Percentiles rank a stretch among this genome's conserved stretches.
Evolutionary conservation across 2,888 invertebrate species (phyloP).

Genomic region (Sminthurinus aureus): DNA sequence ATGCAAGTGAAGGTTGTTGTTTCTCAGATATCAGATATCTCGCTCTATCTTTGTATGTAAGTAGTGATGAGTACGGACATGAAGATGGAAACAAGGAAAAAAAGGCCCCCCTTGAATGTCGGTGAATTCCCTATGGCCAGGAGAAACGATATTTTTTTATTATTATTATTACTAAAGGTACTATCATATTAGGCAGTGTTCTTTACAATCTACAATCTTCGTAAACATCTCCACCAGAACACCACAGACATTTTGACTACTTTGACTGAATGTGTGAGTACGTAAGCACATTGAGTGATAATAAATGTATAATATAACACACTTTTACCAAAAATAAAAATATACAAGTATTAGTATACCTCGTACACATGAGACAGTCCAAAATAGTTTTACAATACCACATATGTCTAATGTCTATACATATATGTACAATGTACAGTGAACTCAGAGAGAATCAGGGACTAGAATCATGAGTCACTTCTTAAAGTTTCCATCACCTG

Average conservation of each 20-base stretch:
- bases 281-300: too few species aligned
- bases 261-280: too few species aligned
- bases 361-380: too few species aligned
- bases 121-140: slow-evolving; percentile 47
- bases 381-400: too few species aligned
- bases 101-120: slow-evolving; percentile 45
- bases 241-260: too few species aligned
- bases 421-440: neutral
- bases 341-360: too few species aligned
- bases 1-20: neutral
- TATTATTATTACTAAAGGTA: slow-evolving; percentile 23
- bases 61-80: neutral
- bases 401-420: neutral
- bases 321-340: too few species aligned
- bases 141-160: slow-evolving; percentile 46
- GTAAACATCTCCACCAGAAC: too few species aligned
- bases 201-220: too few species aligned
- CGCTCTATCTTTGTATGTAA: neutral
- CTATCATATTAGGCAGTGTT: too few species aligned
- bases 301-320: too few species aligned
- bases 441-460: neutral
- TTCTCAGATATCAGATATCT: neutral
- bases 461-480: slow-evolving; percentile 19
- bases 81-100: slow-evolving; percentile 17
- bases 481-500: neutral